phyloP scores from a whole-genome alignment of 2,888 invertebrate genomes.

The Rhaphigaster nebulosa region DNA sequence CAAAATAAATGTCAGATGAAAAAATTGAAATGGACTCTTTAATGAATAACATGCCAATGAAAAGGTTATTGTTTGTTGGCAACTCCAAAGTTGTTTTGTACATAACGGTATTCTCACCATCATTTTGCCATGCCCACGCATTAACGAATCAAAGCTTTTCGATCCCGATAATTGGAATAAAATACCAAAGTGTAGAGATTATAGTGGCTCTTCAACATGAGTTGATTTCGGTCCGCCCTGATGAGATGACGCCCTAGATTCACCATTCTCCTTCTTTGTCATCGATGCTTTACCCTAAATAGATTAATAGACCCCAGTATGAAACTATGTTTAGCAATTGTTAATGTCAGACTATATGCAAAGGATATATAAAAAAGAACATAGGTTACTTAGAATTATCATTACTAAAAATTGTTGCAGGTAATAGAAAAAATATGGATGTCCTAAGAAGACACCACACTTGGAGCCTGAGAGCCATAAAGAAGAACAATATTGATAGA shows the following conservation, averaged over 20 bases:
- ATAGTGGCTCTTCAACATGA: not conserved
- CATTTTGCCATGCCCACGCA: not conserved
- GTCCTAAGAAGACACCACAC: too few relatives aligned
- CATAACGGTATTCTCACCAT: not conserved
- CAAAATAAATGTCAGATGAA: not conserved
- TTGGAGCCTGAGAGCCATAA: too few relatives aligned
- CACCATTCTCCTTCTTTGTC: not conserved
- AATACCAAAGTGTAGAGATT: not conserved
- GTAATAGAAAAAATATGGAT: too few relatives aligned
- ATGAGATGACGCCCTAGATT: not conserved
- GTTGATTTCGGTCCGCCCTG: not conserved
- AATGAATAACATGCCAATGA: not conserved
- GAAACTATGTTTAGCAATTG: too few relatives aligned
- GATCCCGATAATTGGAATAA: not conserved
- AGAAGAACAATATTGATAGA: too few relatives aligned
- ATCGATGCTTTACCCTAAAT: constrained; percentile 2
- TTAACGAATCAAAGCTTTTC: not conserved
- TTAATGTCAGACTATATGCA: too few relatives aligned
- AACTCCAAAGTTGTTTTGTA: not conserved
- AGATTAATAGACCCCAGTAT: not conserved
- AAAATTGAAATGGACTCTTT: not conserved
- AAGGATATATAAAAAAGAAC: too few relatives aligned
- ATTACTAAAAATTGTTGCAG: too few relatives aligned
- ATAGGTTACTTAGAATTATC: too few relatives aligned
- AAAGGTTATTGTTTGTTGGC: not conserved